Base-by-base conservation (phyloP, 1,140 invertebrate genomes). In the Nasonia giraulti region DNA sequence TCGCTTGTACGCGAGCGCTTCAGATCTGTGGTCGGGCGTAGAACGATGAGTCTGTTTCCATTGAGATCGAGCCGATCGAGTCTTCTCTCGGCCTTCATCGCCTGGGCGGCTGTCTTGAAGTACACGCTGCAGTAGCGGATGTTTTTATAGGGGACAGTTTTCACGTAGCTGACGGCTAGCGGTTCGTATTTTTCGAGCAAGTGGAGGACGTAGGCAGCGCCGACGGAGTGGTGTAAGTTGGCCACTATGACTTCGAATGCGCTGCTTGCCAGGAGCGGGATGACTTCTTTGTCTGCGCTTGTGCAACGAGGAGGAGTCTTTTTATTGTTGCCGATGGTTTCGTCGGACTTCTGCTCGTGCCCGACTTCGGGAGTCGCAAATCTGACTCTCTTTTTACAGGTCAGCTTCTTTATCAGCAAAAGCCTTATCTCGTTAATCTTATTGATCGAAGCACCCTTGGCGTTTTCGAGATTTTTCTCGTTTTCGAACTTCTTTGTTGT, bases 51-150 rank as follows among this genome's bases (percentile, higher is more conserved):
- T 31, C 86, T 87, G 0, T 83, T 74, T 3, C 81, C 85, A 33
- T 0, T 10, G 11, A 90, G 23, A 7, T 20, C 0, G 33, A 82
- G 84, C 23, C 87, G 87, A 71, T 92, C 89, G 83, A 90, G 90
- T 44, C 88, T 50, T 31, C 87, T 68, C 66, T 90, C 86, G 0
- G 80, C 84, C 8, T 75, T 79, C 5, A 74, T 7, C 1, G 89
- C 89, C 12, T 90, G 85, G 14, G 80, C 77, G 3, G 0, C 0
- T 14, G 86, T 89, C 74, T 89, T 86, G 20, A 91, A 91, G 77
- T 90, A 92, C 33, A 91, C 86, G n/a, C 87, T 84, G 76, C 91
- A 92, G 77, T 89, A 92, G 79, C 87, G 84, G 44, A 90, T 31
- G 27, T 40, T 71, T 31, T 44, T 73, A 20, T 81, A 8, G 31